phyloP scores from a whole-genome alignment of 2,113 vertebrate genomes.

The Pituophis catenifer region DNA sequence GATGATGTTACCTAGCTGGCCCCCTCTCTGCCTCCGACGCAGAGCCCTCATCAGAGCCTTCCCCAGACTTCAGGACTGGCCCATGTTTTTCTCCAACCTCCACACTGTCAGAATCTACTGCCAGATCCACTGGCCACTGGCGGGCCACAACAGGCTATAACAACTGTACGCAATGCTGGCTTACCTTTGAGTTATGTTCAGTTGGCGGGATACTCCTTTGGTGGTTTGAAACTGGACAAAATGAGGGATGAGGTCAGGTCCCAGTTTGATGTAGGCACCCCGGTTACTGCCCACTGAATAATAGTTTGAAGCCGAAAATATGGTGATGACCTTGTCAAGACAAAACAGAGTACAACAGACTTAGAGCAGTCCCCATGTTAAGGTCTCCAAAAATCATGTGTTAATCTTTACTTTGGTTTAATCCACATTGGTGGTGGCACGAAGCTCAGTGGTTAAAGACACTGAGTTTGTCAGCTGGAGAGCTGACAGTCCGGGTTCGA shows the following conservation, averaged over 20 bases:
- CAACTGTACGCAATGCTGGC: background rate
- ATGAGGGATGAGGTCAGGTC: slow-evolving; percentile 82
- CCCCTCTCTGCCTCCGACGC: no score
- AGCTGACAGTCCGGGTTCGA: background rate
- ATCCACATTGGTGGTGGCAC: background rate
- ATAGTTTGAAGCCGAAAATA: slow-evolving; percentile 98
- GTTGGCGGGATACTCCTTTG: slow-evolving; percentile 69
- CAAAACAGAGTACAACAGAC: background rate
- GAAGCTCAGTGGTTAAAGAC: background rate
- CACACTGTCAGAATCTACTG: no score
- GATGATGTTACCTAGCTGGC: no score
- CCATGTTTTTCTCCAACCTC: no score
- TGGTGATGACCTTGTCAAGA: slow-evolving; percentile 83
- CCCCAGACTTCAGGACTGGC: no score
- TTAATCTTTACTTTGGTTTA: background rate
- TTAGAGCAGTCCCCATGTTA: accelerated
- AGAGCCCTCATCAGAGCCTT: no score
- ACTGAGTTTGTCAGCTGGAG: background rate
- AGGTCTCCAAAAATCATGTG: background rate
- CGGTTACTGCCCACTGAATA: slow-evolving; percentile 92
- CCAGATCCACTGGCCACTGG: no score
- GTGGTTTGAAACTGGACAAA: slow-evolving; percentile 88
- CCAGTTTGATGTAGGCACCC: slow-evolving; percentile 89
- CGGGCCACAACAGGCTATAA: background rate
- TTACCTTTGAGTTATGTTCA: slow-evolving; percentile 90